A percentile compares a stretch with the other conserved stretches of the same genome.
Conservation (phyloP, 1,140 invertebrate species). For the Leptinotarsa lineolata region DNA sequence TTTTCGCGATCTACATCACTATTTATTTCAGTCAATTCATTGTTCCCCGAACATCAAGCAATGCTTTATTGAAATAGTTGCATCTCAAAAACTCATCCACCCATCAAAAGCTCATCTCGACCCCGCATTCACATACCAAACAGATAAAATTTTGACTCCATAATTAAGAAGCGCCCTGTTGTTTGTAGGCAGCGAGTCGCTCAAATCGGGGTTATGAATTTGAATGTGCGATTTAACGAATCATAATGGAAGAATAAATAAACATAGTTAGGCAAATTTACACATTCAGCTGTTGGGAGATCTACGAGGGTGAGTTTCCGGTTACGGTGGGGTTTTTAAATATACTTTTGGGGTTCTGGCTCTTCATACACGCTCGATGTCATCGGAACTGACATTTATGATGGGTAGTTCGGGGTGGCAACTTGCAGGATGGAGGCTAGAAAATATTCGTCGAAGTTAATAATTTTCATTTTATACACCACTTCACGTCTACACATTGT, state of each 20-base stretch:
- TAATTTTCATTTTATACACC: no score
- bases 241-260: constrained; percentile 49
- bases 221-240: constrained; percentile 46
- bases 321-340: constrained; percentile 30
- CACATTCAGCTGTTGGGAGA: constrained; percentile 46
- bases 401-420: constrained; percentile 3
- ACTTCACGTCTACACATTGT: no score
- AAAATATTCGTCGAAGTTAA: no score
- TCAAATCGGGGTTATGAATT: constrained; percentile 46
- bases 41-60: no score
- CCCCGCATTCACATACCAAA: background rate
- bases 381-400: background rate
- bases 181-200: constrained; percentile 37
- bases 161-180: constrained; percentile 39
- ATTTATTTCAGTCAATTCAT: no score
- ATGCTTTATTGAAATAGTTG: no score
- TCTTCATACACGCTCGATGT: background rate
- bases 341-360: background rate
- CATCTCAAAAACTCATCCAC: background rate
- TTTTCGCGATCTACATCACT: no score
- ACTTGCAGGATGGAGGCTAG: no score
- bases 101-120: constrained; percentile 4
- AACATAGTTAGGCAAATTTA: constrained; percentile 48
- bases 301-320: constrained; percentile 40
- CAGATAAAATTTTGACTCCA: constrained; percentile 42